These are phyloP conservation scores for Anguilla megastoma DNA, from an alignment of 2,797 vertebrate species.

Conservation along the genomic window DNA sequence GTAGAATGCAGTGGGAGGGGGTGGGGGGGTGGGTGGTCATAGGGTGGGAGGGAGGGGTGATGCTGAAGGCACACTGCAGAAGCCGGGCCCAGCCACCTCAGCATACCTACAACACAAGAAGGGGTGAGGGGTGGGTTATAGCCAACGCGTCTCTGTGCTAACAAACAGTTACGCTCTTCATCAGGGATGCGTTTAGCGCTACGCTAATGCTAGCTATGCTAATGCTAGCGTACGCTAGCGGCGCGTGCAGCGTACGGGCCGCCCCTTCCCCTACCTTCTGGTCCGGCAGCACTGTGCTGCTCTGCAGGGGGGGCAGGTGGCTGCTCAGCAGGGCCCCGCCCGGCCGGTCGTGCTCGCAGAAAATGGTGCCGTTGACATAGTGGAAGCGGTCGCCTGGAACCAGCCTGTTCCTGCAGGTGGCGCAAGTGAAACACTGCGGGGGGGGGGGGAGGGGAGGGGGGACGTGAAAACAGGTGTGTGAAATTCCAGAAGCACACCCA, in stretches of 20 bases:
- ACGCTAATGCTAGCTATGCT: neutral
- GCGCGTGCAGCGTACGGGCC: neutral
- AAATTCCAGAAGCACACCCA: neutral
- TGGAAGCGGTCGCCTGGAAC: conserved; percentile 81
- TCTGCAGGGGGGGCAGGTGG: conserved; percentile 75
- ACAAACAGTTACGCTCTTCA: neutral
- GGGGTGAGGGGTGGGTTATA: neutral
- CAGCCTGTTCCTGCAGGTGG: conserved; percentile 79
- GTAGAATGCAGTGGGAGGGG: conserved; percentile 27
- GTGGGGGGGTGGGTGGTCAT: conserved; percentile 37
- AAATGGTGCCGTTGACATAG: conserved; percentile 79
- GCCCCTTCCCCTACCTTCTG: conserved; percentile 71
- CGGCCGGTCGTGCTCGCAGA: conserved; percentile 81
- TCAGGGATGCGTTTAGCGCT: neutral
- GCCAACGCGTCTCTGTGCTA: too few species aligned
- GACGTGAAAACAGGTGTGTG: neutral
- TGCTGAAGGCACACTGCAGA: neutral
- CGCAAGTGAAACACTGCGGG: conserved; percentile 80
- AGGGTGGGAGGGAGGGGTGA: neutral
- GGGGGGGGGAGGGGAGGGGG: neutral
- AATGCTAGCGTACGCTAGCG: neutral
- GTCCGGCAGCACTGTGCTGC: conserved; percentile 73
- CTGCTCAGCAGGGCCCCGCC: conserved; percentile 65
- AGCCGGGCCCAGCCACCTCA: conserved; percentile 54
- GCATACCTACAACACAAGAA: conserved; percentile 66